Base-by-base conservation (phyloP, 2,888 invertebrate genomes). In the Dioctria rufipes region DNA sequence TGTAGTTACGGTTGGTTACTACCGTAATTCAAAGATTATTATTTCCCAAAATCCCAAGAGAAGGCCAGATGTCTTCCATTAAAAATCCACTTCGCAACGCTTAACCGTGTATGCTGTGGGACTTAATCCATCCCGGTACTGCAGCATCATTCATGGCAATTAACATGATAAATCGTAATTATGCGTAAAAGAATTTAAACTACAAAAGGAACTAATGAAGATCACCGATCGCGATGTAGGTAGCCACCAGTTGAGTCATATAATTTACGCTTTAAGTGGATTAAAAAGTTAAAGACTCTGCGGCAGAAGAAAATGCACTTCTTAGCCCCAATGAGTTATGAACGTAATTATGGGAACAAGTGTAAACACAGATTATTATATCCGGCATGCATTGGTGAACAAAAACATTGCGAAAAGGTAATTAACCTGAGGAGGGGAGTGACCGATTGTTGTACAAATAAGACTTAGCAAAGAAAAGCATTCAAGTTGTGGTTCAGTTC, bases 111-210 rank as follows among this genome's bases (percentile, higher is more conserved):
- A 25, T 25, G 25, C 25, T 51, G 75, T 58, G 60, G 46, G 43
- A 25, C 43, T 43, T 9, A 43, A 51, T 11, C 58, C 61, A 25
- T 5, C 6, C 25, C 60, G 11, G 90, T 87, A 9, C 42, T 13
- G 37, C 54, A 8, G 39, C 51, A 37, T 78, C 65, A 78, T 78
- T 78, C 78, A 66, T 40, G 78, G 65, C 65, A 78, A 78, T 78
- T 78, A 78, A 78, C 51, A 51, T 78, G 78, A 78, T 78, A 78
- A 78, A 78, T 65, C 65, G 78, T 78, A 78, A 78, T 78, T 78
- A 78, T 51, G 65, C 78, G 65, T 78, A 78, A 78, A 78, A 37
- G 49, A 78, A 51, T 49, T 51, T 49, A 65, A 65, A 71, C 39
- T 51, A 40, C 43, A 13, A 43, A 60, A 43, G 60, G 61, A 75